Percentiles rank a stretch among this genome's conserved stretches.
These are phyloP conservation scores for Halcyon malimbica DNA, from an alignment of 2,113 vertebrate genomes.

Conservation along the genomic window DNA sequence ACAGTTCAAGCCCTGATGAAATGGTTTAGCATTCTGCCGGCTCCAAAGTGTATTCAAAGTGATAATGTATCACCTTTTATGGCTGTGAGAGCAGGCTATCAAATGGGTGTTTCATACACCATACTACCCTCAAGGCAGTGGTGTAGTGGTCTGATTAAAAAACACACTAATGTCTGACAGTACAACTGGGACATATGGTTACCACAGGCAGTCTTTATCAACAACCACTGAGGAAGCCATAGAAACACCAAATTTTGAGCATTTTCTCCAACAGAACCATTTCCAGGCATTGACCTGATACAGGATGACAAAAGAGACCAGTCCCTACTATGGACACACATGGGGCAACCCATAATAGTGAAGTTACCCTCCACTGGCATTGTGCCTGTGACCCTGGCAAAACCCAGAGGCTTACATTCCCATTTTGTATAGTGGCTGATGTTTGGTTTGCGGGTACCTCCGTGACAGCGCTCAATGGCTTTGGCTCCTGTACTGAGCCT, in stretches of 20 bases:
- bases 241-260: not conserved
- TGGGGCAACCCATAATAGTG: not conserved
- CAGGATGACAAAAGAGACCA: not conserved
- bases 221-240: not conserved
- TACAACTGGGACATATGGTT: not conserved
- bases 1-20: no score
- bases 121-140: no score
- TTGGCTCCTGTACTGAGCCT: not conserved
- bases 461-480: accelerated
- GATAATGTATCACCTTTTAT: not conserved
- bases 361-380: not conserved
- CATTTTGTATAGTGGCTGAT: no score
- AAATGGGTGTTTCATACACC: not conserved
- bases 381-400: not conserved
- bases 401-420: no score
- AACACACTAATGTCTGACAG: no score
- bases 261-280: not conserved
- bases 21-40: no score
- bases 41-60: no score
- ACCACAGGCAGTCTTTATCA: not conserved
- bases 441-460: no score
- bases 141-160: no score
- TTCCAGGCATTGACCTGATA: not conserved
- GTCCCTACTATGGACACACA: not conserved
- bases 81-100: not conserved